Percentiles rank a stretch among this genome's conserved stretches.
These are phyloP conservation scores for Neosalanx taihuensis DNA, from an alignment of 2,797 vertebrate species.

Conservation along the genomic window DNA sequence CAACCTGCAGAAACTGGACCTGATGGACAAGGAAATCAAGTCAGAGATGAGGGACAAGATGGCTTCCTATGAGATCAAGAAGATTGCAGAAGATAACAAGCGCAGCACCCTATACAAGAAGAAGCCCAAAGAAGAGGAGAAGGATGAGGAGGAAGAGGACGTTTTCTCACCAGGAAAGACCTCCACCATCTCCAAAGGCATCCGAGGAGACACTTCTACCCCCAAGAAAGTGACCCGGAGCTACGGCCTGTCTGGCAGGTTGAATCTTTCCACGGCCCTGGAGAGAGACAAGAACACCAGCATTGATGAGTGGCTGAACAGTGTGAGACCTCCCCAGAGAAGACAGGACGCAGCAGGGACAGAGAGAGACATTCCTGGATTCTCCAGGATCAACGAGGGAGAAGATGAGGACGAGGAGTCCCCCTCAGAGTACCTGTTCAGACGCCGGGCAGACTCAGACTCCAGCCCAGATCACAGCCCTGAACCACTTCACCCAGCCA, in stretches of 20 bases:
- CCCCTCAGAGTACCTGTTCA: conserved; percentile 69
- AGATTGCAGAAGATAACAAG: conserved; percentile 87
- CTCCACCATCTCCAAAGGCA: conserved; percentile 31
- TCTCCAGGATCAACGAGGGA: conserved; percentile 58
- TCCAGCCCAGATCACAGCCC: conserved; percentile 63
- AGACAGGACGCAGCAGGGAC: conserved; percentile 52
- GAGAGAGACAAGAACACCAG: conserved; percentile 67
- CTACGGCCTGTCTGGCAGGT: conserved; percentile 62
- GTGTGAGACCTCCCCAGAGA: conserved; percentile 76
- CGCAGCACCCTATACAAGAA: conserved; percentile 95
- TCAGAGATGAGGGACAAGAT: conserved; percentile 87
- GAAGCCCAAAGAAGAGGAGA: conserved; percentile 75
- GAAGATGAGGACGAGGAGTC: conserved; percentile 61
- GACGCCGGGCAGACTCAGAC: conserved; percentile 61
- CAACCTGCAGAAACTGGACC: conserved; percentile 81
- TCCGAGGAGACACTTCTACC: no score
- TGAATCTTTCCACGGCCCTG: conserved; percentile 61
- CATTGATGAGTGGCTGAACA: conserved; percentile 83
- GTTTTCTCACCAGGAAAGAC: conserved; percentile 57
- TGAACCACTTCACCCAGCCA: conserved; percentile 59
- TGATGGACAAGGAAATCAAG: conserved; percentile 86
- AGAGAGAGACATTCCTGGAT: conserved; percentile 53
- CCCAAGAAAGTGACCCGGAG: conserved; percentile 55
- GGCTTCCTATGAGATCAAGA: conserved; percentile 85
- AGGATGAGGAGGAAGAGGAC: conserved; percentile 60